Base-by-base conservation (phyloP, 2,888 invertebrate genomes). In the Harpalus rubripes region DNA sequence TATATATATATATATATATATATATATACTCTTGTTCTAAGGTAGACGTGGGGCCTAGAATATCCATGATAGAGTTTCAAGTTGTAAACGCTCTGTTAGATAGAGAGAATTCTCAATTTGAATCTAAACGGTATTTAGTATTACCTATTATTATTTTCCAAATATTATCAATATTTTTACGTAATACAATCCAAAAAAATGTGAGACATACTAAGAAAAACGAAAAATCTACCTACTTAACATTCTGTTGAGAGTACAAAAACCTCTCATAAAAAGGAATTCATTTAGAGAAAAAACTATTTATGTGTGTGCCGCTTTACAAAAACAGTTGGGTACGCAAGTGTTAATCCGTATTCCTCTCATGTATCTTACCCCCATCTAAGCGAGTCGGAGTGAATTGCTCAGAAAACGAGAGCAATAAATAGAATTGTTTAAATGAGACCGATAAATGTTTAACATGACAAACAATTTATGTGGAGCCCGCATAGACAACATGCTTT, bases 371-470 rank as follows among this genome's bases (percentile, higher is more conserved):
- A 58, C 78, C 78, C 78, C 78, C 63, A 81, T 81, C 16, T 56
- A 68, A 63, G 56, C 56, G 16, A 63, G 41, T 44, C 65, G 56
- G 56, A 63, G 52, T 56, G 81, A 81, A 81, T 81, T 68, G 81
- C 81, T 81, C 65, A 63, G 81, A 81, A 81, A 81, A 81, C 81
- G 81, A 65, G 81, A 81, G 68, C 81, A 81, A 81, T 81, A 81
- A 81, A 81, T 81, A 81, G 81, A 81, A 81, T 81, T 81, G 81
- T 81, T 68, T 81, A 81, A 81, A 81, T 81, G 81, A 81, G 81
- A 81, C 81, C 81, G 81, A 81, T 81, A 81, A 81, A 81, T 81
- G 81, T 81, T 81, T 81, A 81, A 81, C 81, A 63, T 81, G 81
- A 81, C 81, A 81, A 81, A 81, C 81, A 81, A 81, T 81, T 81